Base-by-base conservation (phyloP, 2,113 vertebrate species). In the Anguilla rostrata region DNA sequence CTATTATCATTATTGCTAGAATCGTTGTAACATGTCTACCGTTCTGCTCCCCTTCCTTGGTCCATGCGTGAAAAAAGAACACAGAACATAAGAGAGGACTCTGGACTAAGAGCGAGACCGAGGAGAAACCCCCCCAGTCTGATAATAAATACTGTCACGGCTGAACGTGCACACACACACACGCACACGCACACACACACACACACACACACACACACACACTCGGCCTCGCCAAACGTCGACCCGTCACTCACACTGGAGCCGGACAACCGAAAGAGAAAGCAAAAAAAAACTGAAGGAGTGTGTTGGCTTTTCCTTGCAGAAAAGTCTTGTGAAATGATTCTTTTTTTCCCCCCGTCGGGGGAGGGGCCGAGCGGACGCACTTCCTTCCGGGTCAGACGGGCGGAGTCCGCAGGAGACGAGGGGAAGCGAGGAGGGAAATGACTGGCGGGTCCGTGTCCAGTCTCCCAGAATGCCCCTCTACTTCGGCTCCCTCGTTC, bases 1-100 rank as follows among this genome's bases (percentile, higher is more conserved):
- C 66, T 81, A 81, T 34, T 82, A 56, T 90, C 89, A 88, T 93
- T 94, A 92, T 92, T 93, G 94, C 91, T 91, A 89, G 82, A 88
- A 89, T 87, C 87, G n/a, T n/a, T 87, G 82, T 87, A 84, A 84
- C 89, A 46, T 15, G 89, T 88, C 15, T 60, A 39, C n/a, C n/a
- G n/a, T n/a, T 80, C 40, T 86, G 22, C 39, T 53, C n/a, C 88
- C 86, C 89, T 87, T 81, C 89, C 81, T 91, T 92, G 93, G 93
- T 93, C 92, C 87, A 29, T 86, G 88, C 86, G 83, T 79, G n/a
- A n/a, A 82, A 88, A 91, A 90, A 86, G 46, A 89, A 86, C 86
- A 90, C 89, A 89, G 91, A 91, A 90, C 88, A 86, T 86, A 87
- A 84, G 75, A 75, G 85, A 86, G 83, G 87, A 88, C 26, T 39